A percentile compares a stretch with the other conserved stretches of the same genome.
Conservation (phyloP, 2,797 vertebrate species). For the Potorous gilbertii region DNA sequence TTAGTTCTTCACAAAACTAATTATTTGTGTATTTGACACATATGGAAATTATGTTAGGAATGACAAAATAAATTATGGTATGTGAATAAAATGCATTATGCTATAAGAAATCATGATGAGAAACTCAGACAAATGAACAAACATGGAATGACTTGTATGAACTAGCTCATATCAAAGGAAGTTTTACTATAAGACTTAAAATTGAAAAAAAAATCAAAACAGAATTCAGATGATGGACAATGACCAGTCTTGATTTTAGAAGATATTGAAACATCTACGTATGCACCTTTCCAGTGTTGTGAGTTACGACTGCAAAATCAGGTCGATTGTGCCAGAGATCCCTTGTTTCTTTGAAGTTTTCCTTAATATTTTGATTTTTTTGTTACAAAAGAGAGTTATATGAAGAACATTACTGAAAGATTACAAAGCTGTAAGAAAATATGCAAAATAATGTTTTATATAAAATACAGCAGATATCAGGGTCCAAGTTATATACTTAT, state of each 20-base stretch:
- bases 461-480: neutral
- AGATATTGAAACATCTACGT: neutral
- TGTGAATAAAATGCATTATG: neutral
- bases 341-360: neutral
- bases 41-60: neutral
- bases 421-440: neutral
- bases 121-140: neutral
- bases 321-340: neutral
- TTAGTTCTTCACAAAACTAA: neutral
- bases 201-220: neutral
- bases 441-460: neutral
- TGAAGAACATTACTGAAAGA: neutral
- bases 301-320: neutral
- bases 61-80: neutral
- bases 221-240: neutral
- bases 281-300: neutral
- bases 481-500: neutral
- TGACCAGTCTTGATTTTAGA: neutral
- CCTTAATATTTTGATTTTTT: neutral
- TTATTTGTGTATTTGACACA: neutral
- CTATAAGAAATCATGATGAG: neutral
- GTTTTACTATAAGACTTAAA: neutral
- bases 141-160: neutral
- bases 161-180: neutral
- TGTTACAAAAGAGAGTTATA: neutral